phyloP scores from a whole-genome alignment of 2,113 vertebrate genomes.

The Stigmatopora argus region DNA sequence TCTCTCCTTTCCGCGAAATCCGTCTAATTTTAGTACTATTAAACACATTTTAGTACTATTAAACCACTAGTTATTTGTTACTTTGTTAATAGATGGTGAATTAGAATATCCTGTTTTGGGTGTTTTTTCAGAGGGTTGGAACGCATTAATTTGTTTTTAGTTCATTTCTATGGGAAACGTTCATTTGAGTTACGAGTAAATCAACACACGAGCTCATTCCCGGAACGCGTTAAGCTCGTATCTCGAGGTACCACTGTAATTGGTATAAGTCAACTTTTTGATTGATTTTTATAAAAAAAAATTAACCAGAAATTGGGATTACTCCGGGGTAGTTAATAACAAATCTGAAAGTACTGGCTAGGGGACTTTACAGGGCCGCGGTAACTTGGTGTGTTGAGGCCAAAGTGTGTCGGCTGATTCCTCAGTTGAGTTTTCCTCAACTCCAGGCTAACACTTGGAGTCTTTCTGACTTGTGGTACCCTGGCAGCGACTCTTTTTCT shows the following conservation, averaged over 20 bases:
- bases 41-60: too few relatives aligned
- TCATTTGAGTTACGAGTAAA: too few relatives aligned
- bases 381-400: slow-evolving; percentile 74
- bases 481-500: slow-evolving; percentile 52
- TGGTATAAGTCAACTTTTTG: neutral
- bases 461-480: slow-evolving; percentile 52
- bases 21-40: too few relatives aligned
- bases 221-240: too few relatives aligned
- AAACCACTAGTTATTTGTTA: too few relatives aligned
- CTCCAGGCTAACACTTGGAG: slow-evolving; percentile 62
- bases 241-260: neutral
- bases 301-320: neutral
- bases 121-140: too few relatives aligned
- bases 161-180: too few relatives aligned
- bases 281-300: neutral
- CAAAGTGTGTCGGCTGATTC: slow-evolving; percentile 61
- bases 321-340: slow-evolving; percentile 44
- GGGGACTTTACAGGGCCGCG: slow-evolving; percentile 74
- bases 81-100: too few relatives aligned
- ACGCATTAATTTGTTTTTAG: too few relatives aligned
- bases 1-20: too few relatives aligned
- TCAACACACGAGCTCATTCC: too few relatives aligned
- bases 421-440: slow-evolving; percentile 61
- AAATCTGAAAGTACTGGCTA: slow-evolving; percentile 77
- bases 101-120: too few relatives aligned